Base-by-base conservation (phyloP, 2,888 invertebrate species). In the Spodoptera exigua region DNA sequence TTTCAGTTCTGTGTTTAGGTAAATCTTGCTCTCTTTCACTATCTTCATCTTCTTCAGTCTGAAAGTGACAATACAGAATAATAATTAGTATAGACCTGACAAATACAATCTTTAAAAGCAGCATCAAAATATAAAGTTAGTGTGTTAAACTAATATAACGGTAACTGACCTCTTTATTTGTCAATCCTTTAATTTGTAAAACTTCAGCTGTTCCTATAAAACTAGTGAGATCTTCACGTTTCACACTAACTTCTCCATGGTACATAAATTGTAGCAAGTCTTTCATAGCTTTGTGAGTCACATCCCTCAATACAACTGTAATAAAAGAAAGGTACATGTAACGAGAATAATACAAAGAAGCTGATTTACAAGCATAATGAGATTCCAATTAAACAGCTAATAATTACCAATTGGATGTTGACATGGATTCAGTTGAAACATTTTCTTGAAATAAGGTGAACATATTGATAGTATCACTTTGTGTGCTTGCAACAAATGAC, bases 251-350 rank as follows among this genome's bases (percentile, higher is more conserved):
- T 93, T 96, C 96, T 47, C 96, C 96, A 89, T 96, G 95, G 80
- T 97, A 97, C 96, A 97, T 96, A 80, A 96, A 97, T 80, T 96
- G 96, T 60, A 97, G 89, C 82, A 97, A 95, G 83, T 96, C 96
- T 81, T 95, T 96, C 94, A 97, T 95, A 76, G 96, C 96, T 78
- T 95, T 95, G 84, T 96, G 96, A 57, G 95, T 95, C 51, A 96
- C 95, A 94, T 96, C 96, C 84, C 96, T 95, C 72, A 97, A 87
- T 57, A 97, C 96, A 76, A 97, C 96, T 94, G 86, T n/a, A 92
- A 91, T 68, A 54, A 47, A 57, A 69, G 12, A 18, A 12, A 27
- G 11, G 17, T 40, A 13, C 34, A 11, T 41, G n/a, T 32, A 45
- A 47, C 9, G 41, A 11, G 18, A 53, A 48, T 7, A 40, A 0